Evolutionary conservation across 2,113 vertebrate species (phyloP), one percentile per base, ranked within the genome.

Genomic region (Dipodomys ordii): DNA sequence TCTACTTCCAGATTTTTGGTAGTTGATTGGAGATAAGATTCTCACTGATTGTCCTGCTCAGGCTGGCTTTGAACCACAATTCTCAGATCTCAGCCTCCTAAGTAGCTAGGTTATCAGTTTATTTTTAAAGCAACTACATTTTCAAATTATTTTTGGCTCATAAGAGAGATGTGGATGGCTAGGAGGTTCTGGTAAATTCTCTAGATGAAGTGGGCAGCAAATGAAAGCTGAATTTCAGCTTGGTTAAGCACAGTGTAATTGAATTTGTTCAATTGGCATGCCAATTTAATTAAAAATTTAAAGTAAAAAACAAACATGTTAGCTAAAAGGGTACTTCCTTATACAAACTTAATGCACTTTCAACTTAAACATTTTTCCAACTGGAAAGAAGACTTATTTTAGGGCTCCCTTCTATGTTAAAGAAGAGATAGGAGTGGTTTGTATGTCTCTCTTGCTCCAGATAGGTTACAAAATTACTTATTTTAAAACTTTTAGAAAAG

Each of bases 221-320:
- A 94, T 23, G 27, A 90, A 92, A 90, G 69, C 53, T 91, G 71
- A 83, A 87, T 96, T 96, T 95, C 92, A 92, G 80, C 83, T 94
- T 92, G 82, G 62, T 86, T 95, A 94, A 96, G 82, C 62, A 90
- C 67, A 78, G 83, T 25, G 10, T 95, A 95, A 96, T 92, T 94
- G 64, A 71, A 90, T 49, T 69, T 2, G 7, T 90, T 87, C 78
- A 92, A 96, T 20, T 44, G 72, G 57, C 60, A 46, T 93, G 88
- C 67, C 88, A 93, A 97, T 82, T 95, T 88, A 96, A 94, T 96
- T 93, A 84, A 95, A 93, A 92, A 73, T 87, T 84, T 78, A 83
- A 93, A 88, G 78, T 72, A n/a, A 53, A 92, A 88, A 93, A 65
- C 62, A 85, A 96, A 74, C 57, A 67, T 60, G 28, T 90, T 94